A percentile compares a stretch with the other conserved stretches of the same genome.
These are phyloP conservation scores for Eristalis arbustorum DNA, from an alignment of 2,888 invertebrate species.

Conservation along the genomic window DNA sequence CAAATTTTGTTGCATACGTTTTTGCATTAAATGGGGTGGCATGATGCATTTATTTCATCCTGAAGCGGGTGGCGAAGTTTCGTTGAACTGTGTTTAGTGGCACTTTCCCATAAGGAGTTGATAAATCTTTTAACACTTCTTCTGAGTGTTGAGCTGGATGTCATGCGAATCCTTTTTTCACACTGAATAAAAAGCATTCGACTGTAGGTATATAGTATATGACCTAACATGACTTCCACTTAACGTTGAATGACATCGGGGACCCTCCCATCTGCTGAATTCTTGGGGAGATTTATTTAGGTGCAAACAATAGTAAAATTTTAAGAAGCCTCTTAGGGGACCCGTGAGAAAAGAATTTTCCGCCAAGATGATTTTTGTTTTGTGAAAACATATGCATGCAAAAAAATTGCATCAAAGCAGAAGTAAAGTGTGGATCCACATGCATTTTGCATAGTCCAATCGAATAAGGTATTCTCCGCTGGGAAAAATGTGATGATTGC, in stretches of 20 bases:
- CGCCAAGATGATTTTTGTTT: neutral
- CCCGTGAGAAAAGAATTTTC: neutral
- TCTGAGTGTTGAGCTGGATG: neutral
- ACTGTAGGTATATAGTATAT: neutral
- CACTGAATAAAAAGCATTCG: neutral
- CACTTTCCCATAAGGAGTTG: neutral
- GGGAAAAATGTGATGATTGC: neutral
- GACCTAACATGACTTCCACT: neutral
- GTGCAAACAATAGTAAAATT: neutral
- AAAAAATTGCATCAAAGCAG: neutral
- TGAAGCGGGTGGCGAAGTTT: neutral
- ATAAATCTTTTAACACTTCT: conserved; percentile 5
- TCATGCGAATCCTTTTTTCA: neutral
- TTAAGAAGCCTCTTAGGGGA: neutral
- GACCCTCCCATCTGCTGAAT: neutral
- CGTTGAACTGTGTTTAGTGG: neutral
- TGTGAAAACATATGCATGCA: neutral
- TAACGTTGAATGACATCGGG: neutral
- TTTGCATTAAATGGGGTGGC: neutral
- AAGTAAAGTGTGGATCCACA: neutral
- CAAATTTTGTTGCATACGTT: neutral
- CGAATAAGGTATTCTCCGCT: neutral
- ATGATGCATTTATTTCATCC: neutral
- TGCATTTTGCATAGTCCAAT: no score
- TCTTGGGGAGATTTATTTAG: neutral